A percentile compares a stretch with the other conserved stretches of the same genome.
Evolutionary conservation across 2,888 invertebrate genomes (phyloP).

Genomic region (Nomada fucata): DNA sequence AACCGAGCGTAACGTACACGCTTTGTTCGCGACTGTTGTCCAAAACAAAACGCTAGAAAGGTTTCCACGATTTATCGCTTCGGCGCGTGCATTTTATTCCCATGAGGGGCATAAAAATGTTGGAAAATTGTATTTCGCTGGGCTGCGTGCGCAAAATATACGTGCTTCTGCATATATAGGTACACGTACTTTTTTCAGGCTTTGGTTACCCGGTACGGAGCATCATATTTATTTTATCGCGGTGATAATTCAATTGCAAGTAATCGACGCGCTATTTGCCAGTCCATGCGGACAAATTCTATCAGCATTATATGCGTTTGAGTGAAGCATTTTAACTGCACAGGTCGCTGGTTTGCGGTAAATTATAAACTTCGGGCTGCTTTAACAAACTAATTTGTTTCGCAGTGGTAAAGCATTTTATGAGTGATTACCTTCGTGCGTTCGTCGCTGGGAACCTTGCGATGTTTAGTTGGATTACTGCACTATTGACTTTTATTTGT

Average conservation of each 20-base stretch:
- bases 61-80: constrained; percentile 63
- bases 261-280: constrained; percentile 11
- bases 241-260: constrained; percentile 12
- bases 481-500: not conserved
- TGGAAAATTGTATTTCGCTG: constrained; percentile 51
- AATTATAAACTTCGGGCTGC: not conserved
- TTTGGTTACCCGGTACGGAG: not conserved
- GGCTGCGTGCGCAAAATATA: constrained; percentile 3
- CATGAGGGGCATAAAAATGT: constrained; percentile 36
- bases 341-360: not conserved
- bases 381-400: not conserved
- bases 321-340: not conserved
- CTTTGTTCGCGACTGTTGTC: constrained; percentile 60
- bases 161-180: not conserved
- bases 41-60: constrained; percentile 59
- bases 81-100: constrained; percentile 62
- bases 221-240: constrained; percentile 11
- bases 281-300: not conserved
- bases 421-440: not conserved
- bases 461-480: not conserved
- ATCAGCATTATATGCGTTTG: not conserved
- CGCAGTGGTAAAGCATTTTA: not conserved
- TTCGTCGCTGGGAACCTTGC: no score
- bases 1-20: constrained; percentile 51
- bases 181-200: not conserved